Evolutionary conservation across 2,113 vertebrate species (phyloP).

Genomic region (Prietella phreatophila): DNA sequence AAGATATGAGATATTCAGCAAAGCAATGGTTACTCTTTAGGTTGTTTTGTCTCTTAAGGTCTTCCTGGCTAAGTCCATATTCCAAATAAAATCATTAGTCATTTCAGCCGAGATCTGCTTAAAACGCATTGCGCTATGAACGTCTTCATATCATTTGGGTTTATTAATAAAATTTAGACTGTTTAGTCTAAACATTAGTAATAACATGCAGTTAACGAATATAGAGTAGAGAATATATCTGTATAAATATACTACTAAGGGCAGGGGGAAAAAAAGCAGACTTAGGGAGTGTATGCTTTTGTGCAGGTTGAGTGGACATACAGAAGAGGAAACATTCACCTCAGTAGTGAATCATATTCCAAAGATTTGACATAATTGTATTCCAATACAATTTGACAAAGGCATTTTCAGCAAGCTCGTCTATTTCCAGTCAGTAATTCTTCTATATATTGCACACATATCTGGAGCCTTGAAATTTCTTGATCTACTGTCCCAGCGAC

Average conservation of each 20-base stretch:
- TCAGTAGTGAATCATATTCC: constrained; percentile 2
- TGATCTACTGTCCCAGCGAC: constrained; percentile 32
- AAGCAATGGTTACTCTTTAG: constrained; percentile 52
- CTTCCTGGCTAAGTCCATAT: constrained; percentile 24
- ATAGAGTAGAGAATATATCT: constrained; percentile 52
- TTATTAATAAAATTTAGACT: constrained; percentile 39
- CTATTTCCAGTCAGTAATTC: not conserved
- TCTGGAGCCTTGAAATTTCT: not conserved
- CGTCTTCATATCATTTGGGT: constrained; percentile 32
- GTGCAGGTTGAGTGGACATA: constrained; percentile 28
- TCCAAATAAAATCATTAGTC: constrained; percentile 20
- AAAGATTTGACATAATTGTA: too few species aligned
- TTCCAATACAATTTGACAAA: constrained; percentile 22
- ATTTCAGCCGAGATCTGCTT: constrained; percentile 40
- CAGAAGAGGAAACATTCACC: constrained; percentile 16
- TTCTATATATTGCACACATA: constrained; percentile 17
- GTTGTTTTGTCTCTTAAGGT: constrained; percentile 23
- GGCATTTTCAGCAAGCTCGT: constrained; percentile 20
- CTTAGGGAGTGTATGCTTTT: constrained; percentile 23
- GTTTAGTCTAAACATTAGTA: constrained; percentile 44
- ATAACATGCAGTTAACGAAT: constrained; percentile 58
- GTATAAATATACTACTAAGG: constrained; percentile 44
- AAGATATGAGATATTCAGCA: constrained; percentile 52
- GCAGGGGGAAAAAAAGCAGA: constrained; percentile 16
- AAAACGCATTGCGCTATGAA: not conserved